These are phyloP conservation scores for Vireo griseus DNA, from an alignment of 2,797 vertebrate species.

Conservation along the genomic window DNA sequence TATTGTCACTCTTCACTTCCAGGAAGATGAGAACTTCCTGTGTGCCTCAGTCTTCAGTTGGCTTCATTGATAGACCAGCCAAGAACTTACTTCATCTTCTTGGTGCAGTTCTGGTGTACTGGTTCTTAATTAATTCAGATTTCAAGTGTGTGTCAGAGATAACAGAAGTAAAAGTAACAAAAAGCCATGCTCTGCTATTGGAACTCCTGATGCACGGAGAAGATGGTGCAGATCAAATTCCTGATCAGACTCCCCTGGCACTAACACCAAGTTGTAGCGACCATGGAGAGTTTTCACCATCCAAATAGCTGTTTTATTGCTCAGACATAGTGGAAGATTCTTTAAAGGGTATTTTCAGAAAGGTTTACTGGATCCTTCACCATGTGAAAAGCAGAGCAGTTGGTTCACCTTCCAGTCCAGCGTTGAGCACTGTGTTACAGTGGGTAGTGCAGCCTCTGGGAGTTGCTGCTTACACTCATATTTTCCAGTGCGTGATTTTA, in stretches of 20 bases:
- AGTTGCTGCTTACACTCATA: fast-evolving
- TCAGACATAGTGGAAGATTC: not conserved
- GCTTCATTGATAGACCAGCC: not conserved
- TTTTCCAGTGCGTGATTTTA: not conserved
- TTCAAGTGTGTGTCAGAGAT: not conserved
- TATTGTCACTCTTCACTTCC: not conserved
- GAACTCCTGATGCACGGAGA: fast-evolving
- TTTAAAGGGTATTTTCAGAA: not conserved
- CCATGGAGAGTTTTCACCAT: not conserved
- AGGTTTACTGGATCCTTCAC: not conserved
- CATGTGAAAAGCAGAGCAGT: not conserved
- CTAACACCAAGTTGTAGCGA: fast-evolving
- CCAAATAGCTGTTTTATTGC: not conserved
- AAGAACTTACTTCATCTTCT: not conserved
- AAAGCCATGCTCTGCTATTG: fast-evolving
- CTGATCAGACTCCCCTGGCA: not conserved
- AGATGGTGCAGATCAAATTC: not conserved
- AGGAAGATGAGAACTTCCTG: not conserved
- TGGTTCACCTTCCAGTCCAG: not conserved
- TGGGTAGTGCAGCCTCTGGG: not conserved
- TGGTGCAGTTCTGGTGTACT: not conserved
- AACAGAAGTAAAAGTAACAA: not conserved
- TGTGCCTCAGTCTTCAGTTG: not conserved
- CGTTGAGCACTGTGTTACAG: not conserved
- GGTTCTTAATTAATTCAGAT: not conserved